Conservation (phyloP, 2,113 vertebrate species). For the Mellivora capensis region DNA sequence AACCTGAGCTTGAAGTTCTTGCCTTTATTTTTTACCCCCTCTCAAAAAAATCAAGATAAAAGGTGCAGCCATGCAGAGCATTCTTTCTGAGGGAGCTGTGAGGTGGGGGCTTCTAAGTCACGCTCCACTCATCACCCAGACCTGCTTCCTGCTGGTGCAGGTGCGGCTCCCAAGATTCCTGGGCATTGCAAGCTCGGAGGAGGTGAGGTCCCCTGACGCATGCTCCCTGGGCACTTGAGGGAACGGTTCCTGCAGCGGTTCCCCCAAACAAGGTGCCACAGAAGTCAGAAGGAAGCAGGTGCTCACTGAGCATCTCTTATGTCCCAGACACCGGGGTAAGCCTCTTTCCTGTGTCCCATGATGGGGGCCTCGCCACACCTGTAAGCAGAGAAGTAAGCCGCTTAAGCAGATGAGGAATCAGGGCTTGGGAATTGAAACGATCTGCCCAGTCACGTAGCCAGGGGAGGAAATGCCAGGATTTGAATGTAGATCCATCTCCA, state of each 20-base stretch:
- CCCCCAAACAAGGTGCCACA: background rate
- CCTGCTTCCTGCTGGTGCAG: background rate
- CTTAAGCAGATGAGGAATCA: background rate
- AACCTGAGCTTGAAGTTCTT: conserved; percentile 79
- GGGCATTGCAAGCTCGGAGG: background rate
- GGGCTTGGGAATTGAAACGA: background rate
- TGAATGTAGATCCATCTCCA: background rate
- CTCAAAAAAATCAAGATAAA: conserved; percentile 61
- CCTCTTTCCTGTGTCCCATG: background rate
- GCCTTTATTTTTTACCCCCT: conserved; percentile 41
- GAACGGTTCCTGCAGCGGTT: background rate
- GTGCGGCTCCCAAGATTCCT: background rate
- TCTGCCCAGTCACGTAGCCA: background rate
- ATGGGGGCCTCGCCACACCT: background rate
- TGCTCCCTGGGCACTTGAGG: background rate
- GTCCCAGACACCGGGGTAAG: background rate
- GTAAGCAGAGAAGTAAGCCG: background rate
- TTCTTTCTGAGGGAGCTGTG: background rate
- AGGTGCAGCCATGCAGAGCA: conserved; percentile 62
- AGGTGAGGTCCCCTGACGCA: background rate
- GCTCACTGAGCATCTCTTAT: background rate
- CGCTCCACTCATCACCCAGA: background rate
- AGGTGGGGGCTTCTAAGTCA: background rate
- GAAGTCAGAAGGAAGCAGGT: background rate
- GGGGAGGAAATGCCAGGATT: background rate